Conservation (phyloP, 2,888 invertebrate species). For the Corythucha ciliata region DNA sequence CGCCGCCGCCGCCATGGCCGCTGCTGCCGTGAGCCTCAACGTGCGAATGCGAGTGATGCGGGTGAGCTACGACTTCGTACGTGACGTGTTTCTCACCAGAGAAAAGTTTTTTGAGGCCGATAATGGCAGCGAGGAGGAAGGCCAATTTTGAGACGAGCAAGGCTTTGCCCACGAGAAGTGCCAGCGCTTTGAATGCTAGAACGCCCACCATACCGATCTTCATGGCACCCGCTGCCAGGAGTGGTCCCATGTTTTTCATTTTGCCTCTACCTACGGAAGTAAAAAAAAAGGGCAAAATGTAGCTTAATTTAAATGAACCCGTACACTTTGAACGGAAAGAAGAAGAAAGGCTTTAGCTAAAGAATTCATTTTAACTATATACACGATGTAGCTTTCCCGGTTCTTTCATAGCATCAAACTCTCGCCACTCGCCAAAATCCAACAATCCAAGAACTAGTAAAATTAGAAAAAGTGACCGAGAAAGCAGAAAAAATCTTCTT, state of each 20-base stretch:
- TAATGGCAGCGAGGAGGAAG: constrained; percentile 65
- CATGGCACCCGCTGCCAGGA: constrained; percentile 65
- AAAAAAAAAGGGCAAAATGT: too few relatives aligned
- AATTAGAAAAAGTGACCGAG: not conserved
- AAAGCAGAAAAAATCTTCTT: not conserved
- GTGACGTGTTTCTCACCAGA: constrained; percentile 64
- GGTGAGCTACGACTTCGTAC: constrained; percentile 63
- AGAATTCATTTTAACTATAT: too few relatives aligned
- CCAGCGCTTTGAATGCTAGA: constrained; percentile 68
- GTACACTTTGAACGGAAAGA: too few relatives aligned
- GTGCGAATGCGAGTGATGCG: constrained; percentile 49
- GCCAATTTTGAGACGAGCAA: constrained; percentile 76
- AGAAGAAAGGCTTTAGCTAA: too few relatives aligned
- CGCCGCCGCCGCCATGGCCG: constrained; percentile 37
- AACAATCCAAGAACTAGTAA: constrained; percentile 6
- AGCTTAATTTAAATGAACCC: too few relatives aligned
- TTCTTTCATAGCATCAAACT: too few relatives aligned
- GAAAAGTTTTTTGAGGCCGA: constrained; percentile 73
- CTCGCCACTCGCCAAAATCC: too few relatives aligned
- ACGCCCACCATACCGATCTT: constrained; percentile 74
- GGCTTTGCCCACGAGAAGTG: constrained; percentile 74
- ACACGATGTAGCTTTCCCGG: too few relatives aligned
- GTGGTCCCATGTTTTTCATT: constrained; percentile 58
- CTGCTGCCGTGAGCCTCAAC: constrained; percentile 42
- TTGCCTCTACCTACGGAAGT: constrained; percentile 61